Evolutionary conservation across 2,113 vertebrate genomes (phyloP), one percentile per base, ranked within the genome.

Genomic region (Poecile atricapillus): DNA sequence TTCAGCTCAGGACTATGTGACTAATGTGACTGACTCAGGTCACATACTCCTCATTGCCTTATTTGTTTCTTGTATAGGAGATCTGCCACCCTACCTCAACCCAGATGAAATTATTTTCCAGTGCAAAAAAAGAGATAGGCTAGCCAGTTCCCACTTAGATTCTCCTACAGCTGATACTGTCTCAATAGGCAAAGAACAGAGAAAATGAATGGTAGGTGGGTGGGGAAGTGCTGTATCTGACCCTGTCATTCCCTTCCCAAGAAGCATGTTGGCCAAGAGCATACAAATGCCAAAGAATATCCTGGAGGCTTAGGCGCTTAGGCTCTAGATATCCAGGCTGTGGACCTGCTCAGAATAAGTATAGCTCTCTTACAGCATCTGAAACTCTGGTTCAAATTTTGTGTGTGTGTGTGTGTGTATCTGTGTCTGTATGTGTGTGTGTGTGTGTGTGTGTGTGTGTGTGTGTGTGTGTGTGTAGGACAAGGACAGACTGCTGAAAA

Each of bases 321-420:
- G 21, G 35, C 8, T 63, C 9, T 39, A 87, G 30, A 27, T 11
- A 43, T 39, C 13, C 10, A 87, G 20, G 5, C 23, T 46, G 24
- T 64, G 19, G 25, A 67, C 17, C 39, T 14, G 7, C 30, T 90
- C 50, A 67, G 46, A 58, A 30, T 28, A 52, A 4, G 6, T 31
- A 33, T 4, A 59, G 10, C 2, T 47, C 16, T 68, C 49, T 55
- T 30, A 46, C 3, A 70, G 1, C 5, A 13, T 46, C 43, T 70
- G 37, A 60, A 60, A 52, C 6, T 55, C 49, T 56, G 7, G 13
- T 53, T 20, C 9, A 44, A 17, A 23, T 4, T 8, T 3, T 7
- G 2, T 41, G 5, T 25, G 18, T 30, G 16, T 33, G 5, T 5
- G 2, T 55, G 12, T 20, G 3, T 7, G 16, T 39, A 7, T 37